Base-by-base conservation (phyloP, 2,888 invertebrate species). In the Tenthredo mesomela region DNA sequence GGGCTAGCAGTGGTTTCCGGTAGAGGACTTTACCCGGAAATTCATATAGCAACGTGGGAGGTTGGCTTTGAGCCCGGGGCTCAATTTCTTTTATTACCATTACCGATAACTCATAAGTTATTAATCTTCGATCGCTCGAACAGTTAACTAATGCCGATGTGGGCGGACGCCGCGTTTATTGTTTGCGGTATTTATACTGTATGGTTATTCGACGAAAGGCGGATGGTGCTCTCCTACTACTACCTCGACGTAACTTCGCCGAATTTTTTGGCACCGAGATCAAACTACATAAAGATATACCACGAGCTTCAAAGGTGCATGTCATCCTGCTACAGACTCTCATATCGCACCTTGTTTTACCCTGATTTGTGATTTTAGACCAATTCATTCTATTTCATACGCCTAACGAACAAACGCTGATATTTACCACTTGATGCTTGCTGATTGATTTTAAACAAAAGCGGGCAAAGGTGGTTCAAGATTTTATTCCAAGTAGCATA, bases 91-190 rank as follows among this genome's bases (percentile, higher is more conserved):
- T 61, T 25, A 25, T 15, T 15, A 29, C 65, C 18, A 67, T 67
- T 33, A 33, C 33, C 67, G 67, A 67, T 67, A 29, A 67, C 33
- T 67, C 33, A 67, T 67, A 29, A 67, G 67, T 67, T 67, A 67
- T 67, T 67, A 67, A 67, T 67, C 67, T 67, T 25, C 6, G 33
- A 67, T 67, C 67, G 18, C 33, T 67, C 33, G 73, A 73, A 43
- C 43, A 40, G 21, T 25, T 43, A 33, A 25, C 33, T 15, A 67
- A 2, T 10, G 33, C 18, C 67, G 67, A 67, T 33, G 67, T 67
- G 67, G 67, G 33, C 33, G 29, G 10, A 73, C 25, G 73, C 43
- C 73, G 73, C 43, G 73, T 43, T 73, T 21, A 73, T 73, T 73
- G 73, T 73, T n/a, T 18, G 40, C n/a, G 73, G 43, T 73, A 73